Conservation (phyloP, 2,888 invertebrate species). For the Drosophila pegasa region DNA sequence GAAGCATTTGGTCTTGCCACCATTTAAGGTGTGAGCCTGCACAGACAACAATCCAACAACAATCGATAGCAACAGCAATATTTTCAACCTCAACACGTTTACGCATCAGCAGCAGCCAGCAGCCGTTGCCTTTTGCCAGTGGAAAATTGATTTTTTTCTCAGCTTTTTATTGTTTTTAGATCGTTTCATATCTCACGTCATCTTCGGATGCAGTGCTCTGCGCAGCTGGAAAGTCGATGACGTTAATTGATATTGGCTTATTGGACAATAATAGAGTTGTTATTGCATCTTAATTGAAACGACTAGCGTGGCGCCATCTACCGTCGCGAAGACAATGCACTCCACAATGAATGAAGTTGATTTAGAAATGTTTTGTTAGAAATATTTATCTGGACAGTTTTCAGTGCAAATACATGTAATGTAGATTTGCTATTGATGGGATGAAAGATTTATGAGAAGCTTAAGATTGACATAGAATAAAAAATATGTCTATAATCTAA, state of each 20-base stretch:
- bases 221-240: constrained; percentile 56
- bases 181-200: constrained; percentile 74
- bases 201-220: constrained; percentile 35
- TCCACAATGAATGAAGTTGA: constrained; percentile 3
- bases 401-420: too few species aligned
- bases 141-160: constrained; percentile 73
- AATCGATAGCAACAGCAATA: constrained; percentile 43
- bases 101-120: constrained; percentile 64
- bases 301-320: constrained; percentile 59
- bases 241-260: constrained; percentile 71
- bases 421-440: too few species aligned
- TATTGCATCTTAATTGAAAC: constrained; percentile 78
- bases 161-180: constrained; percentile 67
- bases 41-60: constrained; percentile 41
- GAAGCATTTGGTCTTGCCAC: constrained; percentile 43
- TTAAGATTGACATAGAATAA: too few species aligned
- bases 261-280: constrained; percentile 76
- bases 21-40: constrained; percentile 76
- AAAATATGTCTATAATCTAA: too few species aligned
- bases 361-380: not conserved
- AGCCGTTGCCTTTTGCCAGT: constrained; percentile 31
- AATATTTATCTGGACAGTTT: too few species aligned
- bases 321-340: constrained; percentile 11
- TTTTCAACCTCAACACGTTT: constrained; percentile 67
- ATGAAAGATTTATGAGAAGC: too few species aligned